Evolutionary conservation across 2,797 vertebrate species (phyloP).

Genomic region (Rhabdophis nuchalis): DNA sequence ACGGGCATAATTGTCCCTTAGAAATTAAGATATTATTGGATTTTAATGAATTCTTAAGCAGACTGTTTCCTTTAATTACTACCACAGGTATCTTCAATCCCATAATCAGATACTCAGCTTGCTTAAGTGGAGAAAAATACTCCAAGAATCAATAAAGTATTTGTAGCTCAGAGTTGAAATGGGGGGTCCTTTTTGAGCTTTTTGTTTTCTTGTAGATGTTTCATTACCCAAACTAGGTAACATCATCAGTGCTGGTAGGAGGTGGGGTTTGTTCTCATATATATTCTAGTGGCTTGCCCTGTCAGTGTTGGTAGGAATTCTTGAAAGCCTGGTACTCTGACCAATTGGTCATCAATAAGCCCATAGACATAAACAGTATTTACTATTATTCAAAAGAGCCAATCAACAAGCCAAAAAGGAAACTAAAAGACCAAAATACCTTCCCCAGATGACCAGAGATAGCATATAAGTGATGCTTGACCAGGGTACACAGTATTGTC

Average conservation of each 20-base stretch:
- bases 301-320: background rate
- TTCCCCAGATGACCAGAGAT: background rate
- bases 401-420: background rate
- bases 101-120: background rate
- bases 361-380: background rate
- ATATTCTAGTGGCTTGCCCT: background rate
- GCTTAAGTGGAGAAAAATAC: background rate
- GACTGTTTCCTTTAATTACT: background rate
- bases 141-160: background rate
- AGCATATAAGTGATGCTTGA: no score
- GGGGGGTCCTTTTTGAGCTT: background rate
- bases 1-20: background rate
- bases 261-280: background rate
- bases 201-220: background rate
- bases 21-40: background rate
- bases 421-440: background rate
- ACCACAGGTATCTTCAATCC: background rate
- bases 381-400: background rate
- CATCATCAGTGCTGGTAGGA: background rate
- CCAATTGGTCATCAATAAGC: background rate
- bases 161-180: background rate
- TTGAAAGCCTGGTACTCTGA: background rate
- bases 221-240: background rate
- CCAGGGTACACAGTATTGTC: no score
- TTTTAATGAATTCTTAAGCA: background rate